Evolutionary conservation across 2,888 invertebrate species (phyloP).

Genomic region (Apocheima hispidaria): DNA sequence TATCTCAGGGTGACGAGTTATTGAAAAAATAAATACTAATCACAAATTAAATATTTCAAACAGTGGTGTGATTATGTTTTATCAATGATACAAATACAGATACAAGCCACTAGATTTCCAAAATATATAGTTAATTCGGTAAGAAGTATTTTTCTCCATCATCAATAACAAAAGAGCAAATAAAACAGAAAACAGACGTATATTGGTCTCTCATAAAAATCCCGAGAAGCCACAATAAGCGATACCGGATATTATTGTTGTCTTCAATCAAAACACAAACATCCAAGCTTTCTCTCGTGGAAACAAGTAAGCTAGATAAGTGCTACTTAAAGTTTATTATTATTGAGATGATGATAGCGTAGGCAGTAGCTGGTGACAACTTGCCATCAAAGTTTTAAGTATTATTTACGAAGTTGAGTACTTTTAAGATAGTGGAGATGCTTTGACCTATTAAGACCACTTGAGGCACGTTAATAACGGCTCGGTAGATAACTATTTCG

Average conservation of each 20-base stretch:
- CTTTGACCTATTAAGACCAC: slow-evolving; percentile 42
- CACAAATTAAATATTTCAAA: too few species aligned
- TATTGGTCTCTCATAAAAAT: slow-evolving; percentile 39
- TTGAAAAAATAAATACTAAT: too few species aligned
- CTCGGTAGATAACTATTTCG: slow-evolving; percentile 17
- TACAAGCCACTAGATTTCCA: too few species aligned
- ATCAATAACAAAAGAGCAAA: background rate
- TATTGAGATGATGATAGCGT: slow-evolving; percentile 56
- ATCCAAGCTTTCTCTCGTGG: slow-evolving; percentile 42
- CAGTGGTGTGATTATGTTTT: too few species aligned
- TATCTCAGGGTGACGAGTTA: too few species aligned
- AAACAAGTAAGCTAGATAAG: slow-evolving; percentile 37
- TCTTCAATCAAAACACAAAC: slow-evolving; percentile 36
- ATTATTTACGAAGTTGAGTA: slow-evolving; percentile 44
- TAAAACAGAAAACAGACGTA: slow-evolving; percentile 39
- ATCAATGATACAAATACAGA: background rate
- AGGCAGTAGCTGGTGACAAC: slow-evolving; percentile 59
- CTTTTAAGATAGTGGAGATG: slow-evolving; percentile 41
- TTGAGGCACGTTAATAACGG: slow-evolving; percentile 31
- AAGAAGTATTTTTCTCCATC: background rate
- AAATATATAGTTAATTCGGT: too few species aligned
- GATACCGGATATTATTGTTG: slow-evolving; percentile 40
- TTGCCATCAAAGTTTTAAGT: slow-evolving; percentile 50
- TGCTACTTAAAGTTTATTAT: slow-evolving; percentile 45
- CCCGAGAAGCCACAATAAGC: slow-evolving; percentile 16